Evolutionary conservation across 2,113 vertebrate species (phyloP).

Genomic region (Ceratotherium simum): DNA sequence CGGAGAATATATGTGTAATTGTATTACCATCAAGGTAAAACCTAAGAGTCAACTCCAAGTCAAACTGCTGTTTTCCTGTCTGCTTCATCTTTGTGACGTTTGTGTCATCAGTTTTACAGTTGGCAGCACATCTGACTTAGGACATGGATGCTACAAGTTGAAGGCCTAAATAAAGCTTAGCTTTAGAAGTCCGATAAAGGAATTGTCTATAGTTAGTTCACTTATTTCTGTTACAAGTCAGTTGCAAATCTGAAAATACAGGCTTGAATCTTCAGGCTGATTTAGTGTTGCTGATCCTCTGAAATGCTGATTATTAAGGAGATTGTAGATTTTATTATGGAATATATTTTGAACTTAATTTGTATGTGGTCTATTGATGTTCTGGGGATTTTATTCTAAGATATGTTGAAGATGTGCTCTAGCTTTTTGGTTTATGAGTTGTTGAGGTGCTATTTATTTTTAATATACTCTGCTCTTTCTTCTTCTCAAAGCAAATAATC

Average conservation of each 20-base stretch:
- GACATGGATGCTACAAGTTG: background rate
- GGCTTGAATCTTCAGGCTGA: background rate
- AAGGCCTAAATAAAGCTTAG: background rate
- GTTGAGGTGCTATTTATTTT: conserved; percentile 29
- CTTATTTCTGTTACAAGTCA: background rate
- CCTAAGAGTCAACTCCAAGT: background rate
- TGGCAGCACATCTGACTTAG: background rate
- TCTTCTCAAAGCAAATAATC: conserved; percentile 29
- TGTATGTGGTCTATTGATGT: background rate
- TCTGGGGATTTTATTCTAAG: conserved; percentile 1
- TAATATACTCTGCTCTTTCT: background rate
- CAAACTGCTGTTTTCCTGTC: background rate
- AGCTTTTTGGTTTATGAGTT: background rate
- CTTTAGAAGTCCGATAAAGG: background rate
- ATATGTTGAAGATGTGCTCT: background rate
- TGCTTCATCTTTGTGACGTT: background rate
- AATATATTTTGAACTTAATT: background rate
- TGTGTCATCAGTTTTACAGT: background rate
- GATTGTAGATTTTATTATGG: background rate
- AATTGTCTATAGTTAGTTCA: background rate
- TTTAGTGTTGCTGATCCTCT: background rate
- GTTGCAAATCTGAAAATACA: background rate
- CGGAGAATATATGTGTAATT: background rate
- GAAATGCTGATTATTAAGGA: background rate
- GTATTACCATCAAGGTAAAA: background rate